phyloP scores from a whole-genome alignment of 1,140 invertebrate species.

The Reticulitermes speratus region DNA sequence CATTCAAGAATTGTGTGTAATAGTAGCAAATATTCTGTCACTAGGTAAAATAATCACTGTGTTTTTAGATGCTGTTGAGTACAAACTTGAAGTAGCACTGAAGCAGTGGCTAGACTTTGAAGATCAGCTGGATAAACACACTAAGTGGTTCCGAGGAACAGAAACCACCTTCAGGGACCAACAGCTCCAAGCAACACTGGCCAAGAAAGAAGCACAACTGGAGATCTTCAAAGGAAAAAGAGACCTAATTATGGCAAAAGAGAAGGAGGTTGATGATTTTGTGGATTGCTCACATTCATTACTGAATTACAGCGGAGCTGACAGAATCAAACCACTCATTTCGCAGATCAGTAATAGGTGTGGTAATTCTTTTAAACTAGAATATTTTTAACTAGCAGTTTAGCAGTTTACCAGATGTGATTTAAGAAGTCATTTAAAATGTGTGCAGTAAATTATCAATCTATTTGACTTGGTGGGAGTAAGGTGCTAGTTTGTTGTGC shows the following conservation, averaged over 20 bases:
- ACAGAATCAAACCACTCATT: conserved; percentile 82
- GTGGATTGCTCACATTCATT: conserved; percentile 86
- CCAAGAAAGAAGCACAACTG: conserved; percentile 79
- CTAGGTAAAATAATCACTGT: not conserved
- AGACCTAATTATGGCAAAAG: conserved; percentile 72
- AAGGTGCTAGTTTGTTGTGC: too few species aligned
- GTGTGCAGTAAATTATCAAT: too few species aligned
- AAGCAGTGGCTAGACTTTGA: conserved; percentile 89
- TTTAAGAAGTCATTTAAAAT: too few species aligned
- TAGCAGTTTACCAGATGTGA: too few species aligned
- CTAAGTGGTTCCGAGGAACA: conserved; percentile 80
- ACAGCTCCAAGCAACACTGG: conserved; percentile 73
- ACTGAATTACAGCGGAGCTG: conserved; percentile 78
- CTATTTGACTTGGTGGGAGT: too few species aligned
- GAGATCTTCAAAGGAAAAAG: conserved; percentile 69
- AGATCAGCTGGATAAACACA: conserved; percentile 70
- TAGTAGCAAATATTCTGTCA: not conserved
- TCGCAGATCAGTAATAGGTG: conserved; percentile 82
- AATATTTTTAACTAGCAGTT: too few species aligned
- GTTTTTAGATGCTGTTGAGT: conserved; percentile 38
- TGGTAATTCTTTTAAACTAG: not conserved
- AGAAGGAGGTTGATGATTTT: conserved; percentile 83
- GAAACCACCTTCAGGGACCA: conserved; percentile 84
- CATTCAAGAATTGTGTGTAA: not conserved
- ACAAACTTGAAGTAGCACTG: conserved; percentile 65